Percentiles rank a stretch among this genome's conserved stretches.
Conservation (phyloP, 1,140 invertebrate species). For the Spodoptera litura region DNA sequence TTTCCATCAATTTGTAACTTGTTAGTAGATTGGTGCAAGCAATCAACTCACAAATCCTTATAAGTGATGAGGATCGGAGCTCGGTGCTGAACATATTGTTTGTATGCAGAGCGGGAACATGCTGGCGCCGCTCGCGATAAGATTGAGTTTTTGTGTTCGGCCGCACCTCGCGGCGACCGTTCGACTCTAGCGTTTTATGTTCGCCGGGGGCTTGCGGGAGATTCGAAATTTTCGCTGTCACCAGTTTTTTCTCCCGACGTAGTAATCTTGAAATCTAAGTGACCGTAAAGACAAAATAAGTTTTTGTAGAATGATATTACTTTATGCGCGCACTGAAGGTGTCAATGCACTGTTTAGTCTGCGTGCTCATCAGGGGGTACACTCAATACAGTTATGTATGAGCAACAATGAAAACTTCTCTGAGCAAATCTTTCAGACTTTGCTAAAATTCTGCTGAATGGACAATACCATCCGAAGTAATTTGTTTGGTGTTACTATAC, state of each 20-base stretch:
- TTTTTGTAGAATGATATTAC: constrained; percentile 52
- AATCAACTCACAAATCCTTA: constrained; percentile 37
- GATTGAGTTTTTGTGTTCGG: constrained; percentile 61
- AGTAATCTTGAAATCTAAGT: constrained; percentile 68
- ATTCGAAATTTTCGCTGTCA: constrained; percentile 60
- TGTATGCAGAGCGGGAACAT: constrained; percentile 33
- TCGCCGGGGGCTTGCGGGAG: constrained; percentile 57
- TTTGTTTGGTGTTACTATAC: no score
- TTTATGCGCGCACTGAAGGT: constrained; percentile 35
- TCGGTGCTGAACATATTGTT: constrained; percentile 36
- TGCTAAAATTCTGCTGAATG: not conserved
- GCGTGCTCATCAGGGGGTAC: not conserved
- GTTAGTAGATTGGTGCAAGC: constrained; percentile 17
- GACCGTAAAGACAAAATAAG: constrained; percentile 68
- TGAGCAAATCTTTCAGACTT: not conserved
- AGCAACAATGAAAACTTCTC: no score
- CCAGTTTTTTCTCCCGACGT: constrained; percentile 58
- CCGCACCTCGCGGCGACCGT: constrained; percentile 56
- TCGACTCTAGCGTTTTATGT: constrained; percentile 54
- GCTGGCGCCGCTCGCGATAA: constrained; percentile 32
- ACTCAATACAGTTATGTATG: not conserved
- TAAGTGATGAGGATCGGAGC: constrained; percentile 17
- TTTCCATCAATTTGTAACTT: constrained; percentile 17
- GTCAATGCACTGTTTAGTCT: constrained; percentile 40
- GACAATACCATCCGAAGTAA: not conserved